Conservation (phyloP, 1,140 invertebrate genomes). For the Bombus cullumanus region DNA sequence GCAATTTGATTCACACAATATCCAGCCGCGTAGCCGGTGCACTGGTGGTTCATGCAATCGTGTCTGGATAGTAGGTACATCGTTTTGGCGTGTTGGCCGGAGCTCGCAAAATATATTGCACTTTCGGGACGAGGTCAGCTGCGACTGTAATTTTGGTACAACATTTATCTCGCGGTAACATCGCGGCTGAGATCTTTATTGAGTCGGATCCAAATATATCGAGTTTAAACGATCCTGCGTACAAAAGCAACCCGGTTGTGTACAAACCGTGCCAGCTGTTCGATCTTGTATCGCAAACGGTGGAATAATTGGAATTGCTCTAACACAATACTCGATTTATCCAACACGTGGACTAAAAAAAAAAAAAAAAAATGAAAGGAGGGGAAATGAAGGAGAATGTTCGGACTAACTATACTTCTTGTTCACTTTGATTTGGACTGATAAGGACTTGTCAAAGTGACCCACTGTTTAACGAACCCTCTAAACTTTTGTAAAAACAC, state of each 20-base stretch:
- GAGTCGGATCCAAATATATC: constrained; percentile 64
- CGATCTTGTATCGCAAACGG: constrained; percentile 36
- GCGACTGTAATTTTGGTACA: constrained; percentile 69
- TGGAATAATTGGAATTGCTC: constrained; percentile 42
- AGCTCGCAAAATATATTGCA: constrained; percentile 63
- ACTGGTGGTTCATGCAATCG: constrained; percentile 44
- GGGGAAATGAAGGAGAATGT: background rate
- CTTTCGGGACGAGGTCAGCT: constrained; percentile 70
- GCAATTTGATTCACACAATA: constrained; percentile 63
- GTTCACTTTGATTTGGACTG: no score
- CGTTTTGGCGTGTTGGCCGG: constrained; percentile 62
- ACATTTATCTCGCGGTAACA: constrained; percentile 67
- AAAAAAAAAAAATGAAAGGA: background rate
- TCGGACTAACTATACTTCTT: no score
- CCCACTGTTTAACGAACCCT: background rate
- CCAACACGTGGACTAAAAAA: background rate
- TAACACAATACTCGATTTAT: constrained; percentile 30
- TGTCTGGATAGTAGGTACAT: constrained; percentile 60
- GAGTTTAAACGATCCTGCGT: constrained; percentile 58
- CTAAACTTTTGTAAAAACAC: background rate
- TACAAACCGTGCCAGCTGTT: constrained; percentile 26
- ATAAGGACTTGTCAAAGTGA: background rate
- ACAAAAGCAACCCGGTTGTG: constrained; percentile 37
- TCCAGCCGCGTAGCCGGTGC: constrained; percentile 27
- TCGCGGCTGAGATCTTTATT: constrained; percentile 69